Base-by-base conservation (phyloP, 2,888 invertebrate species). In the Bugulina stolonifera region DNA sequence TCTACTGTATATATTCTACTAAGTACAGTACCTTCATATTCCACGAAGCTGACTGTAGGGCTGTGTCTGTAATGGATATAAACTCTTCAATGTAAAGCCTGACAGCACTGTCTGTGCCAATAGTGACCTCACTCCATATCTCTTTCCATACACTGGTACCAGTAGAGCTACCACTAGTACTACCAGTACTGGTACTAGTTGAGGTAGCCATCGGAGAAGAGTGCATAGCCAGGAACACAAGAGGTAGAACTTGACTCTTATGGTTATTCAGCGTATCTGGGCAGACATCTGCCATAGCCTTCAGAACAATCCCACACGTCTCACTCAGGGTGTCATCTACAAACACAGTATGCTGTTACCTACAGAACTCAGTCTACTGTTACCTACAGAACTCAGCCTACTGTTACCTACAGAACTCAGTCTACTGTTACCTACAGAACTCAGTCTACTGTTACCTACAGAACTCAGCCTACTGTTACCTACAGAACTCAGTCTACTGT, bases 211-310 rank as follows among this genome's bases (percentile, higher is more conserved):
- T 43, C 5, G 43, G 43, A 10, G 43, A 18, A 43, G 43, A 43
- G 43, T 94, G 94, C 92, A 93, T 94, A 18, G 93, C 95, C 76
- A 93, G 89, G 83, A 94, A 95, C 29, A 92, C 90, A 73, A 94
- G 86, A 0, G 95, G 94, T 77, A 94, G 87, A 14, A 93, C 87
- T 34, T 89, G 73, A 32, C 91, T 88, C 35, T 91, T 89, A 80
- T 93, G 91, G 79, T 91, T 89, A 80, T 91, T 91, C 57, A 94
- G 85, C 72, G 91, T 87, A 75, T 94, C 94, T 1, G 82, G 80
- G 84, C 92, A 91, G 72, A 93, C 90, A 77, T 90, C 90, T 69
- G 91, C 90, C 74, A 94, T 90, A 0, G 93, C 89, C 78, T 92
- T 91, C 27, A 94, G 87, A 0, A 91, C 80, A 55, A 80, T 73